Base-by-base conservation (phyloP, 92 coral and sea anemone species). In the Parazoanthus darwini region DNA sequence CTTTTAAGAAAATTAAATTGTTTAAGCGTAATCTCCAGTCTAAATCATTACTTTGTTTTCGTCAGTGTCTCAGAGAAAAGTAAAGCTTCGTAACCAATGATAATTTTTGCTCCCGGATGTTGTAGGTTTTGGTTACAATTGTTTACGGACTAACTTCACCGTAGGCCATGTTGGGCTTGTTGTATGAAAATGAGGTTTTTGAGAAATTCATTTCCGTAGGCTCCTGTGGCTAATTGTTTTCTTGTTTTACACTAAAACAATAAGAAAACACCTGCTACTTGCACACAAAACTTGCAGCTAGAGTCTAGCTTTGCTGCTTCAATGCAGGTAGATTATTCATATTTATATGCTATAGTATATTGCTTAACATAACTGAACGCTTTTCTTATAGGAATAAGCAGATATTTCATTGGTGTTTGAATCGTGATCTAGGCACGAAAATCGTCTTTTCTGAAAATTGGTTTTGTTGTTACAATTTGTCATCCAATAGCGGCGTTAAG, bases 201-300 rank as follows among this genome's bases (percentile, higher is more conserved):
- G 23, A 84, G 43, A 72, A 25, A 11, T 84, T 48, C 54, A 15
- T 70, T 71, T 71, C 23, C 23, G 35, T 14, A 18, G 43, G 46
- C 26, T 25, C 78, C 87, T 33, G 66, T 71, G 35, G 79, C 25
- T 15, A 39, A 44, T 23, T 84, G 68, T 84, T 84, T 46, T 46
- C n/a, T 29, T 84, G 39, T 71, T 46, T 43, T 42, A 73, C 79
- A 84, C 42, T 42, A 63, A 80, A 80, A 71, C 87, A 83, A 8
- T 13, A 83, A 42, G 78, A 16, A 84, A 72, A 71, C 87, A 84
- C 87, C 87, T 84, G 87, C 87, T 71, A 84, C 66, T 20, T 51
- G 63, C 36, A 82, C 43, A 51, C 78, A 23, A 29, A 51, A 44
- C 25, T 4, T 44, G 67, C 25, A 44, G 72, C 87, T 42, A 84